These are phyloP conservation scores for Megastigmus dorsalis DNA, from an alignment of 2,888 invertebrate genomes.

Conservation along the genomic window DNA sequence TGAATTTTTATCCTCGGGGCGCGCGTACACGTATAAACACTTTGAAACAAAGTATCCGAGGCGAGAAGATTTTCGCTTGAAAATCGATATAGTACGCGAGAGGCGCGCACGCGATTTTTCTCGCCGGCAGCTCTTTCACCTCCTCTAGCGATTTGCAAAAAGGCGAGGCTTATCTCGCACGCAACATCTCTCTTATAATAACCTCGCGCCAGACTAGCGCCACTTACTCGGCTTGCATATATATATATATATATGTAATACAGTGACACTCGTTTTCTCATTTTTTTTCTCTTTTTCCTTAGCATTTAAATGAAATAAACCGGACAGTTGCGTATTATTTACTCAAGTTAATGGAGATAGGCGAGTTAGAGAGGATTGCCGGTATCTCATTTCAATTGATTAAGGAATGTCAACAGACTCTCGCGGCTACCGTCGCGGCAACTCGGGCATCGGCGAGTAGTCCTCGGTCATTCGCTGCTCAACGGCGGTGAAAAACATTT, in stretches of 20 bases:
- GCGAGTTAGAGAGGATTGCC: neutral
- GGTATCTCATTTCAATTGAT: neutral
- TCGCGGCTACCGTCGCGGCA: no score
- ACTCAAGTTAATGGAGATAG: neutral
- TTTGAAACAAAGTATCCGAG: no score
- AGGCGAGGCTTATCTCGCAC: conserved; percentile 31
- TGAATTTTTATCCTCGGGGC: no score
- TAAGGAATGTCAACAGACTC: neutral
- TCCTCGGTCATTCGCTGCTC: conserved; percentile 2
- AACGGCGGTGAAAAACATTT: neutral
- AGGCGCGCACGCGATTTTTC: no score
- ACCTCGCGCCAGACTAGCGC: neutral
- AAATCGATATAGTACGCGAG: no score
- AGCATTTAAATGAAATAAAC: neutral
- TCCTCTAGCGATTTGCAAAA: conserved; percentile 1
- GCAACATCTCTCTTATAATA: conserved; percentile 15
- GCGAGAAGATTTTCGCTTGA: no score
- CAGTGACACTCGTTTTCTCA: no score
- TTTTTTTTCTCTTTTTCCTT: neutral
- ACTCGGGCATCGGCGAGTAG: no score
- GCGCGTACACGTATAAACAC: no score
- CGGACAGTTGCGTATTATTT: neutral
- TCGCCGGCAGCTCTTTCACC: no score
- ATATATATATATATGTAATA: no score
- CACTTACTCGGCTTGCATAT: neutral